phyloP scores from a whole-genome alignment of 2,797 vertebrate genomes.

The Gorsachius magnificus region DNA sequence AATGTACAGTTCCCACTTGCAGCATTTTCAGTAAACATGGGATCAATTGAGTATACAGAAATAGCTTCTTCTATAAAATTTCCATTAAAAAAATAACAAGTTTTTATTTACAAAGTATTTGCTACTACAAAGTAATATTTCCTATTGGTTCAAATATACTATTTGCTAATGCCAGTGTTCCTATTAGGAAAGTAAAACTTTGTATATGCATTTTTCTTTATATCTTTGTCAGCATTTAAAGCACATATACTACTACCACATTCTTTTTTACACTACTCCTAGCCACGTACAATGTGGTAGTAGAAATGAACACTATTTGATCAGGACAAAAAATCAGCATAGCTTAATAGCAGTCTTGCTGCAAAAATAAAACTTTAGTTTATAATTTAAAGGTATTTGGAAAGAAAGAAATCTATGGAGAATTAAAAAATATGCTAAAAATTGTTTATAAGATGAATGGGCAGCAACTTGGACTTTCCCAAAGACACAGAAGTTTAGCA shows the following conservation, averaged over 20 bases:
- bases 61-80: constrained; percentile 79
- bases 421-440: background rate
- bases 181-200: constrained; percentile 52
- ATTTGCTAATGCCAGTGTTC: constrained; percentile 57
- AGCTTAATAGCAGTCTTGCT: background rate
- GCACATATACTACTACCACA: background rate
- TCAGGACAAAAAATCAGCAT: background rate
- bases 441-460: background rate
- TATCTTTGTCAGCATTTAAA: constrained; percentile 35
- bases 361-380: constrained; percentile 35
- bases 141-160: constrained; percentile 52
- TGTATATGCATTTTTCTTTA: constrained; percentile 20
- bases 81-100: constrained; percentile 77
- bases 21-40: constrained; percentile 70
- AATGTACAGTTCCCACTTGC: constrained; percentile 1
- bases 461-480: background rate
- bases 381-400: constrained; percentile 19
- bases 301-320: constrained; percentile 24
- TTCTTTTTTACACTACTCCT: background rate
- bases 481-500: background rate
- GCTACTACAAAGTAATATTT: constrained; percentile 74
- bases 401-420: background rate
- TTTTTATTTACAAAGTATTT: constrained; percentile 77
- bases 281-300: background rate
- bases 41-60: constrained; percentile 71